Evolutionary conservation across 1,140 invertebrate species (phyloP), one percentile per base, ranked within the genome.

Genomic region (Cherax destructor): DNA sequence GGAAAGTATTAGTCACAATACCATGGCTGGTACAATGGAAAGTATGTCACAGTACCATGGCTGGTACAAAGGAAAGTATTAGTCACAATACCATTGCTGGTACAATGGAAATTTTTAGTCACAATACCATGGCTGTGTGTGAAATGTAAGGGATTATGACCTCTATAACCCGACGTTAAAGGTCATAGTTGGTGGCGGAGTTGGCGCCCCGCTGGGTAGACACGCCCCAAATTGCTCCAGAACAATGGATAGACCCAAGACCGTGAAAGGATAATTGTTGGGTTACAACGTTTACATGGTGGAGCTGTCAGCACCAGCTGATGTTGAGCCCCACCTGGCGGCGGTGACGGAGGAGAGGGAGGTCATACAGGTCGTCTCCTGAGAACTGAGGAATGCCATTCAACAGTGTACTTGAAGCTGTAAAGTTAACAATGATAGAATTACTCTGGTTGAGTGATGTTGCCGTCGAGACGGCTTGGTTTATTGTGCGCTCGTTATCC

Each of bases 201-300:
- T 7, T 24, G 76, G 41, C 16, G 4, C 30, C 76, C 18, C 10
- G 11, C 49, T 47, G 41, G 76, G 41, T 47, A 47, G 76, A 78
- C 76, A 78, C 76, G 76, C 76, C 76, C 76, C 76, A 47, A 78
- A 78, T 78, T 18, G 76, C n/a, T 30, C 3, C 9, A 4, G 76
- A 78, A 78, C 76, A 81, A 59, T 50, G 79, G 49, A 81, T 24
- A 81, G 79, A 50, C 24, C 11, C 10, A 4, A 59, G 79, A 78
- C 30, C 41, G 30, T 59, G 79, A 81, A 81, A 56, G 21, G n/a
- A 7, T 59, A 56, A 52, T 81, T 56, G 18, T 56, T 49, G 52
- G 79, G 16, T 24, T 83, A 41, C 2, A 11, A 4, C 13, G 65
- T 30, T 41, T 21, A 16, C 41, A 30, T 56, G 3, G 9, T 21